Evolutionary conservation across 1,140 invertebrate genomes (phyloP).

Genomic region (Lamellibrachia luymesi): DNA sequence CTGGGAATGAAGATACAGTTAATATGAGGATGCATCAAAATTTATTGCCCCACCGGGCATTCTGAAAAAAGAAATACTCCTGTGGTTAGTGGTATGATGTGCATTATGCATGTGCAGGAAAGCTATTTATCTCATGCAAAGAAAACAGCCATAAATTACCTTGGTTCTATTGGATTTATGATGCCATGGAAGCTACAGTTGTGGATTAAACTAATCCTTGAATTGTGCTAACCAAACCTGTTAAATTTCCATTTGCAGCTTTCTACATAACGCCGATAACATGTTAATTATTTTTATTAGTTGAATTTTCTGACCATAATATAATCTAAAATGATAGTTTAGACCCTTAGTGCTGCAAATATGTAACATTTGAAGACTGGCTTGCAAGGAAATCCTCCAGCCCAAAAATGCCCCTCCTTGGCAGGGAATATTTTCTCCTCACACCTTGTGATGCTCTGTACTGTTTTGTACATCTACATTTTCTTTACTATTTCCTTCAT

Average conservation of each 20-base stretch:
- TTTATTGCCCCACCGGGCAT: not conserved
- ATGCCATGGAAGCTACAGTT: not conserved
- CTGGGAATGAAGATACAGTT: not conserved
- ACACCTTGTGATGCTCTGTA: too few relatives aligned
- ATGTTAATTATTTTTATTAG: not conserved
- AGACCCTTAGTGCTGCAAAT: not conserved
- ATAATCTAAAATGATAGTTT: not conserved
- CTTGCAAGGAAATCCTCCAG: not conserved
- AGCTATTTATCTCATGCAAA: not conserved
- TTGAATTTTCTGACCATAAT: not conserved
- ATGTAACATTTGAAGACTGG: not conserved
- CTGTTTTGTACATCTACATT: not conserved
- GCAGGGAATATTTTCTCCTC: too few relatives aligned
- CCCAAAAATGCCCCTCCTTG: not conserved
- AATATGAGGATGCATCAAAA: not conserved
- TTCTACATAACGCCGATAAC: not conserved
- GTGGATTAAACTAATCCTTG: not conserved
- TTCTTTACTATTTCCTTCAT: not conserved
- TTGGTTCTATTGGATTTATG: not conserved
- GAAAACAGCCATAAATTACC: slow-evolving; percentile 5
- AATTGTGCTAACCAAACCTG: not conserved
- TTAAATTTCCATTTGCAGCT: not conserved
- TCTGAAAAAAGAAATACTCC: not conserved
- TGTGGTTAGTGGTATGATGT: not conserved
- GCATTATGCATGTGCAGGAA: not conserved